These are phyloP conservation scores for Cyprinodon variegatus DNA, from an alignment of 2,113 vertebrate species.

Conservation along the genomic window DNA sequence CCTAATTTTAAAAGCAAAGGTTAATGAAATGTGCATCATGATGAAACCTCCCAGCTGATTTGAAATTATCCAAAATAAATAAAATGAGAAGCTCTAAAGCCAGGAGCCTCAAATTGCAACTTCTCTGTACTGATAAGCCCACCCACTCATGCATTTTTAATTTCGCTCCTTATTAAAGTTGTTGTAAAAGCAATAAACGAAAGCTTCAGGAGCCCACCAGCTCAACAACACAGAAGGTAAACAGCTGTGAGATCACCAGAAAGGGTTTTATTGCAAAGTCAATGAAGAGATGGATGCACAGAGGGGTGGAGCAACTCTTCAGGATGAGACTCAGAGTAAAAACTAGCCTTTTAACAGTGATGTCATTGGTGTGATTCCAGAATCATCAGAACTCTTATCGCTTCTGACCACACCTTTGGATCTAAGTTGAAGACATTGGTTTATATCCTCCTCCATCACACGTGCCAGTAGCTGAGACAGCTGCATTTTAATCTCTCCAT, in stretches of 20 bases:
- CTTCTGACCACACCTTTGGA: background rate
- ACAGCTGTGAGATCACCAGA: slow-evolving; percentile 19
- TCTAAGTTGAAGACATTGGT: slow-evolving; percentile 2
- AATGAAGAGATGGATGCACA: background rate
- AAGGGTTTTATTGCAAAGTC: background rate
- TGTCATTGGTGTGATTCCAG: background rate
- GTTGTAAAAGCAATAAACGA: slow-evolving; percentile 29
- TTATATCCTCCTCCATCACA: background rate
- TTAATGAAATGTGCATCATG: no score
- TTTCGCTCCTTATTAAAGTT: background rate
- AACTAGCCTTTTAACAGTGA: no score
- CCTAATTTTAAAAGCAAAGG: no score
- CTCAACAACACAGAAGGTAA: slow-evolving; percentile 16
- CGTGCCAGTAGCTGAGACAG: slow-evolving; percentile 18
- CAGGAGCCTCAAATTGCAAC: no score
- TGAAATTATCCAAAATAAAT: no score
- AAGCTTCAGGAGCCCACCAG: slow-evolving; percentile 7
- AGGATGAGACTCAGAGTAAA: background rate
- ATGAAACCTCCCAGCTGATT: no score
- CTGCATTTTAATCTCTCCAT: slow-evolving; percentile 30
- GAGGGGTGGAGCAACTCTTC: background rate
- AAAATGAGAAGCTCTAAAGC: no score
- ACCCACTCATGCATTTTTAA: no score
- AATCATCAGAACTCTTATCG: slow-evolving; percentile 11
- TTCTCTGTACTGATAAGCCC: no score